Evolutionary conservation across 2,888 invertebrate genomes (phyloP), one percentile per base, ranked within the genome.

Genomic region (Unio delphinus): DNA sequence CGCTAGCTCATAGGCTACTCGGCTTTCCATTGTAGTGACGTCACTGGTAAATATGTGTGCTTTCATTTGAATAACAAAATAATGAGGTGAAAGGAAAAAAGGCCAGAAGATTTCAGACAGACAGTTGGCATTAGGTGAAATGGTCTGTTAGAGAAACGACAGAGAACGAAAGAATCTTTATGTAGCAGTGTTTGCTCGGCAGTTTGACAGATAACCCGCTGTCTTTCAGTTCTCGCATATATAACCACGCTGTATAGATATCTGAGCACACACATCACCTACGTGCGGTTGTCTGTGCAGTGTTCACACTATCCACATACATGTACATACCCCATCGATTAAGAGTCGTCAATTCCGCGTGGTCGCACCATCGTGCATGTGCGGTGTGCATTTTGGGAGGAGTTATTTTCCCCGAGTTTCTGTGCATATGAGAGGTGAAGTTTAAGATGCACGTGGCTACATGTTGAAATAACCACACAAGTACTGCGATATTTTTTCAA

Each of bases 51-150:
- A 59, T 63, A 67, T 65, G 67, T 70, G 67, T 70, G 70, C 70
- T 66, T 70, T 66, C 67, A 67, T 70, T 70, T 70, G 66, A 70
- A 70, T 70, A 70, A 69, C 65, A 70, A 70, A 70, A 70, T 70
- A 70, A 70, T 56, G 69, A 65, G 69, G 69, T 65, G 69, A 56
- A 61, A 56, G 54, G 30, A 58, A 34, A n/a, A 30, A 30, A 45
- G 65, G 57, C 65, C 56, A 17, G 57, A 58, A 57, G 30, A 20
- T 54, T 65, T 58, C 57, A 55, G 65, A 23, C 65, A 59, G 34
- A 57, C 57, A 18, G 57, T 65, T 26, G 28, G 20, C 57, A 57
- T 58, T 59, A 65, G 8, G 65, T 57, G 58, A 34, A 45, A 57
- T 65, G 57, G 34, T 57, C 58, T 45, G 57, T 28, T 58, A 65